These are phyloP conservation scores for Coranthus polyacanthus DNA, from an alignment of 2,797 vertebrate genomes.

Conservation along the genomic window DNA sequence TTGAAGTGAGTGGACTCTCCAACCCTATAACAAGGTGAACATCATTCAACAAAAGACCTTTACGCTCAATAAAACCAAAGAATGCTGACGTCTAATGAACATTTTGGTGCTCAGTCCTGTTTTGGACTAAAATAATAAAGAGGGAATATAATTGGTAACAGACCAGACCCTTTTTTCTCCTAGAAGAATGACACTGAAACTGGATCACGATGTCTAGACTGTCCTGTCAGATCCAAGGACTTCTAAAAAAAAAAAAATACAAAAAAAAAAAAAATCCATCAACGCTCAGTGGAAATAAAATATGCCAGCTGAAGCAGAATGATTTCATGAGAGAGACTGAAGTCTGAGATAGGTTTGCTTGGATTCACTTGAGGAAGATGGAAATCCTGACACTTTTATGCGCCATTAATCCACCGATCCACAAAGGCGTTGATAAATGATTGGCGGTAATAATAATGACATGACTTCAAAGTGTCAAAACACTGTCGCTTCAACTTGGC, in stretches of 20 bases:
- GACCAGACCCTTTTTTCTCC: conserved; percentile 8
- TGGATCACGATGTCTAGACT: conserved; percentile 39
- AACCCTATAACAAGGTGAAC: no score
- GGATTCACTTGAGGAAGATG: neutral
- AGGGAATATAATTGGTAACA: conserved; percentile 35
- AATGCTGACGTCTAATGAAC: neutral
- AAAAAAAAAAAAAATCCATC: conserved; percentile 7
- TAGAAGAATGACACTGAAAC: conserved; percentile 35
- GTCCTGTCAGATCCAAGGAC: neutral
- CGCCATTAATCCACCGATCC: conserved; percentile 8
- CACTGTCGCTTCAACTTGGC: conserved; percentile 19
- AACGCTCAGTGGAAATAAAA: conserved; percentile 12
- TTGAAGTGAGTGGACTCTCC: no score
- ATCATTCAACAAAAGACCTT: no score
- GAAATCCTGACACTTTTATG: conserved; percentile 25
- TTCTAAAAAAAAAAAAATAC: conserved; percentile 8
- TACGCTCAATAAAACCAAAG: neutral
- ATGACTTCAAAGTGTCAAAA: conserved; percentile 19
- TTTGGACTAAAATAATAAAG: conserved; percentile 7
- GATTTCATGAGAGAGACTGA: neutral
- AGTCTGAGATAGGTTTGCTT: conserved; percentile 3
- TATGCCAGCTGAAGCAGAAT: neutral
- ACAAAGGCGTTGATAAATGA: conserved; percentile 8
- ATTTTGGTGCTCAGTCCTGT: neutral
- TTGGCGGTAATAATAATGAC: conserved; percentile 11